A percentile compares a stretch with the other conserved stretches of the same genome.
Evolutionary conservation across 2,888 invertebrate genomes (phyloP).

Genomic region (Digitonthophagus gazella): DNA sequence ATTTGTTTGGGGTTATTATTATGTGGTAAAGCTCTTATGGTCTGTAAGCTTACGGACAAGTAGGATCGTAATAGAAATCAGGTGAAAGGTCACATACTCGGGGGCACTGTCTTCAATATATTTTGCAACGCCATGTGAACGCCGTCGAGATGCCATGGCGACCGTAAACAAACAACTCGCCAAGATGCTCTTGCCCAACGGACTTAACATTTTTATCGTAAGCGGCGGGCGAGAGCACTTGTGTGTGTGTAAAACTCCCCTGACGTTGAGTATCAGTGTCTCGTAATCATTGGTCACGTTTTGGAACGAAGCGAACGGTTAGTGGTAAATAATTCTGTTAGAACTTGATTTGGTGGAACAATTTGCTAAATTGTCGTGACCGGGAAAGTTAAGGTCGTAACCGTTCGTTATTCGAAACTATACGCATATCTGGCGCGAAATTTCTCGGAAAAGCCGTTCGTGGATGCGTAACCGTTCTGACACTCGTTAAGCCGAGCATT

Average conservation of each 20-base stretch:
- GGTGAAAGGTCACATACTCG: slow-evolving; percentile 48
- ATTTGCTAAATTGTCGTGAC: not conserved
- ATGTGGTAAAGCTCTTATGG: too few relatives aligned
- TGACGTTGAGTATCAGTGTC: not conserved
- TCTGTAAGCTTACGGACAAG: too few relatives aligned
- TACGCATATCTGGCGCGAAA: not conserved
- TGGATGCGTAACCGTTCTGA: not conserved
- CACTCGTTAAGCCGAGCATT: not conserved
- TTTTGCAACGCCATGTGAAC: slow-evolving; percentile 32
- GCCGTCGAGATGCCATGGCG: slow-evolving; percentile 13
- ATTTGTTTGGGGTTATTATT: too few relatives aligned
- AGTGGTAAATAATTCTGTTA: too few relatives aligned
- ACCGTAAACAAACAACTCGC: slow-evolving; percentile 18
- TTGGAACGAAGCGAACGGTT: too few relatives aligned
- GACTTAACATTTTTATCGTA: slow-evolving; percentile 5
- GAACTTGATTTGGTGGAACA: too few relatives aligned
- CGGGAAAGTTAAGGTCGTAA: not conserved
- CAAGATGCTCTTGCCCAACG: slow-evolving; percentile 11
- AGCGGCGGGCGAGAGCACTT: slow-evolving; percentile 2
- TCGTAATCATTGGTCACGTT: not conserved
- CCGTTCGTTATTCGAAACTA: not conserved
- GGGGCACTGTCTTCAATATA: slow-evolving; percentile 41
- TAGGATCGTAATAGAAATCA: slow-evolving; percentile 49
- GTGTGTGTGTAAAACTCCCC: not conserved
- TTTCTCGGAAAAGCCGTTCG: not conserved